A percentile compares a stretch with the other conserved stretches of the same genome.
phyloP scores from a whole-genome alignment of 2,113 vertebrate species.

The Rhinolophus sinicus region DNA sequence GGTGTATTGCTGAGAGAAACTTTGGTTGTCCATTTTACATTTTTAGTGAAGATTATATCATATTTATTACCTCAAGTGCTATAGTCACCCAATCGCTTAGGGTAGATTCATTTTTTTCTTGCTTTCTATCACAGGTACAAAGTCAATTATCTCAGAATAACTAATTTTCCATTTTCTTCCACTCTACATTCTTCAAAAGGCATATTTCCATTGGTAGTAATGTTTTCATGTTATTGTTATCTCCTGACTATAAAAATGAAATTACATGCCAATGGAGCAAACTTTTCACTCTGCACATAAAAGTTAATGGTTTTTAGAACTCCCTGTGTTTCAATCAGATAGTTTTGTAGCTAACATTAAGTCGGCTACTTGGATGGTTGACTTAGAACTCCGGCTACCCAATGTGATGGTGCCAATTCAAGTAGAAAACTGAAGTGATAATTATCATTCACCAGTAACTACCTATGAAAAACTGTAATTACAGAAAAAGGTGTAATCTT shows the following conservation, averaged over 20 bases:
- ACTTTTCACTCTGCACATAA: constrained; percentile 69
- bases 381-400: constrained; percentile 44
- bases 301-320: constrained; percentile 73
- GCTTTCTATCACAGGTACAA: background rate
- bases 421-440: constrained; percentile 57
- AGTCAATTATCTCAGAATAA: constrained; percentile 47
- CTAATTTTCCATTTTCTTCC: constrained; percentile 47
- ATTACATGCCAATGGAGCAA: constrained; percentile 64
- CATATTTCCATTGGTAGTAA: constrained; percentile 61
- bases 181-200: constrained; percentile 34
- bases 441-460: constrained; percentile 62
- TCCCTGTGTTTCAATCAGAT: constrained; percentile 52
- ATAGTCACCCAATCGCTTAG: background rate
- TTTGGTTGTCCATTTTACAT: background rate
- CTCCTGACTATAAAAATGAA: constrained; percentile 70
- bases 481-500: background rate
- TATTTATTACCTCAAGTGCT: constrained; percentile 14
- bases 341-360: constrained; percentile 69
- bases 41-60: background rate
- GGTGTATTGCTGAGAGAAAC: background rate
- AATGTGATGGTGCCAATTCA: constrained; percentile 44
- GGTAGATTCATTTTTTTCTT: constrained; percentile 27
- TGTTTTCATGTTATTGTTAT: constrained; percentile 72
- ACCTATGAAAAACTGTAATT: constrained; percentile 46
- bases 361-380: constrained; percentile 57